Evolutionary conservation across 1,140 invertebrate species (phyloP).

Genomic region (Hycleus cichorii): DNA sequence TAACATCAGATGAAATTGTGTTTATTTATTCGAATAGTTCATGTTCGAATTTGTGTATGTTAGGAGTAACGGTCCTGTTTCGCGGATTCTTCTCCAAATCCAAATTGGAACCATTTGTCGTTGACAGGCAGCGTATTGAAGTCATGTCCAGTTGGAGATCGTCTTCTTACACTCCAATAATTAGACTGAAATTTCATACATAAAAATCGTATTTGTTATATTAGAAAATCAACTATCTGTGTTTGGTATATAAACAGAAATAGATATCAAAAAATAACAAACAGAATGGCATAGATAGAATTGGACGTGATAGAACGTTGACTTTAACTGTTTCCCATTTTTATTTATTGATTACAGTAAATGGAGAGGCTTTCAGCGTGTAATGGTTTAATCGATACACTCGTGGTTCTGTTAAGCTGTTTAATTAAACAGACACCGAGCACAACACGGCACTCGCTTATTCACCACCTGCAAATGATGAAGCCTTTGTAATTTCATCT

Average conservation of each 20-base stretch:
- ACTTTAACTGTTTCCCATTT: constrained; percentile 13
- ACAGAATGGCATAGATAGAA: no score
- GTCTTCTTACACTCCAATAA: constrained; percentile 21
- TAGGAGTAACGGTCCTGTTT: no score
- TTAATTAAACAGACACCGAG: constrained; percentile 10
- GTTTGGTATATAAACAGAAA: background rate
- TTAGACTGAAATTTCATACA: constrained; percentile 16
- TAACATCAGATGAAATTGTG: no score
- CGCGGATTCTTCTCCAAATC: background rate
- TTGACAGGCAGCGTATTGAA: constrained; percentile 25
- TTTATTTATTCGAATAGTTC: no score
- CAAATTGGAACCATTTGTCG: constrained; percentile 1
- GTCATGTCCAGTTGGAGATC: constrained; percentile 15
- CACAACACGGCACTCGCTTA: background rate
- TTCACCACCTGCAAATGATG: no score
- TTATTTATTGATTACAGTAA: constrained; percentile 4
- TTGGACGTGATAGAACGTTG: constrained; percentile 5
- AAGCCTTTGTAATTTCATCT: no score
- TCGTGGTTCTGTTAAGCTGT: constrained; percentile 6
- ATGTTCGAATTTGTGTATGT: no score
- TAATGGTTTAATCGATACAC: constrained; percentile 9
- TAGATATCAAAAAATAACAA: no score
- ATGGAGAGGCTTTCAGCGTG: constrained; percentile 6
- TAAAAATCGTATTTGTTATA: constrained; percentile 2
- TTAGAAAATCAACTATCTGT: background rate